phyloP scores from a whole-genome alignment of 2,797 vertebrate species.

The Fistularia tabacaria region DNA sequence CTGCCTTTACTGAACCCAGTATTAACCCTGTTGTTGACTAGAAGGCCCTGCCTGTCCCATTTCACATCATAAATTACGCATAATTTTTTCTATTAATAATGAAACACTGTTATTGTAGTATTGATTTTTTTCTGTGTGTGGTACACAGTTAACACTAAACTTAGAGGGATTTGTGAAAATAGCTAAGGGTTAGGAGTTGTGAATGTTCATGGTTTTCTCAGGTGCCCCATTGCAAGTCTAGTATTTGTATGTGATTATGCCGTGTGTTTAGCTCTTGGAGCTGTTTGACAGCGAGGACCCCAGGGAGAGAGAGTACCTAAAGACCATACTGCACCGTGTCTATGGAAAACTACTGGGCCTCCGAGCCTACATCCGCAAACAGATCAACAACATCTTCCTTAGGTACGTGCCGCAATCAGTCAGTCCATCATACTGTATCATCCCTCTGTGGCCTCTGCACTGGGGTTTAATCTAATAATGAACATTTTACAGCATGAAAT shows the following conservation, averaged over 20 bases:
- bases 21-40: background rate
- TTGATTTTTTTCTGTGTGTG: background rate
- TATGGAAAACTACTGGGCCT: constrained; percentile 93
- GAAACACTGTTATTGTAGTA: constrained; percentile 2
- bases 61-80: too few species aligned
- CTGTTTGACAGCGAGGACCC: constrained; percentile 92
- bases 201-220: too few species aligned
- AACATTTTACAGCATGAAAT: too few species aligned
- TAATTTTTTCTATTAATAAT: too few species aligned
- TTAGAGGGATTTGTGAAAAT: too few species aligned
- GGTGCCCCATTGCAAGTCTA: constrained; percentile 8
- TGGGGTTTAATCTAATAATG: too few species aligned
- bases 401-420: constrained; percentile 63
- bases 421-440: background rate
- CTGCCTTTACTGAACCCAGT: background rate
- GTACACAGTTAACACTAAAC: background rate
- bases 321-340: constrained; percentile 91
- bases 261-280: constrained; percentile 79
- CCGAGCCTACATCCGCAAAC: constrained; percentile 91
- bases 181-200: too few species aligned
- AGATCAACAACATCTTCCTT: constrained; percentile 95
- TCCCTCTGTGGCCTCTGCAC: background rate
- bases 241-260: constrained; percentile 7
- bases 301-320: constrained; percentile 89
- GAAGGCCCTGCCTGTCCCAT: too few species aligned